A percentile compares a stretch with the other conserved stretches of the same genome.
These are phyloP conservation scores for Cochlearius cochlearius DNA, from an alignment of 2,113 vertebrate species.

Conservation along the genomic window DNA sequence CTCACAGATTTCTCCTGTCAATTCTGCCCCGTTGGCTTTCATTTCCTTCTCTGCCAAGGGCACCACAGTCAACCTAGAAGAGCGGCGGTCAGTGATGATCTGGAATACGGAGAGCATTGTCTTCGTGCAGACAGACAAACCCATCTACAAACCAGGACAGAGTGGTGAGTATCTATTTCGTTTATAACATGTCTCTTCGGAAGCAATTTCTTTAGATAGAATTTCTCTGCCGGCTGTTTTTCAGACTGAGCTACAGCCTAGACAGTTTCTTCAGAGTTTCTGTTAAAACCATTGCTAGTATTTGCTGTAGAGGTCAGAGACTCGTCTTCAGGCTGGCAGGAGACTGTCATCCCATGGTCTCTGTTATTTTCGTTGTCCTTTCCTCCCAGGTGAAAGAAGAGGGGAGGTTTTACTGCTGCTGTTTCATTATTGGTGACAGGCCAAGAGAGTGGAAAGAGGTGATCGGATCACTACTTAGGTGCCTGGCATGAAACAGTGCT, in stretches of 20 bases:
- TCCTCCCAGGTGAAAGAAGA: background rate
- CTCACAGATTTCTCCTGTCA: conserved; percentile 25
- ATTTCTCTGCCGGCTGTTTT: background rate
- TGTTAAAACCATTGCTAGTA: background rate
- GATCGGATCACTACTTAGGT: background rate
- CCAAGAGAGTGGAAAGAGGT: background rate
- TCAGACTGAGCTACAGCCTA: background rate
- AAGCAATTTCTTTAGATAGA: background rate
- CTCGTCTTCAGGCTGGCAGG: background rate
- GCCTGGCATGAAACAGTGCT: background rate
- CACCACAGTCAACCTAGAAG: background rate
- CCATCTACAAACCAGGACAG: conserved; percentile 65
- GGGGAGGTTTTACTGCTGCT: background rate
- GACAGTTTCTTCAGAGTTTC: background rate
- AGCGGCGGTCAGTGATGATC: conserved; percentile 42
- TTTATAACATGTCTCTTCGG: background rate
- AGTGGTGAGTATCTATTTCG: conserved; percentile 10
- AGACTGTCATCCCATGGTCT: background rate
- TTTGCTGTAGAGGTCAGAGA: background rate
- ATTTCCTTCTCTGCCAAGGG: conserved; percentile 59
- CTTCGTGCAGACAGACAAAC: conserved; percentile 63
- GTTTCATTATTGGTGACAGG: background rate
- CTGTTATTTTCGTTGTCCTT: background rate
- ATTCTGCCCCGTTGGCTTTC: conserved; percentile 1
- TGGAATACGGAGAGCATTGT: background rate